These are phyloP conservation scores for Gymnogyps californianus DNA, from an alignment of 2,113 vertebrate species.

Conservation along the genomic window DNA sequence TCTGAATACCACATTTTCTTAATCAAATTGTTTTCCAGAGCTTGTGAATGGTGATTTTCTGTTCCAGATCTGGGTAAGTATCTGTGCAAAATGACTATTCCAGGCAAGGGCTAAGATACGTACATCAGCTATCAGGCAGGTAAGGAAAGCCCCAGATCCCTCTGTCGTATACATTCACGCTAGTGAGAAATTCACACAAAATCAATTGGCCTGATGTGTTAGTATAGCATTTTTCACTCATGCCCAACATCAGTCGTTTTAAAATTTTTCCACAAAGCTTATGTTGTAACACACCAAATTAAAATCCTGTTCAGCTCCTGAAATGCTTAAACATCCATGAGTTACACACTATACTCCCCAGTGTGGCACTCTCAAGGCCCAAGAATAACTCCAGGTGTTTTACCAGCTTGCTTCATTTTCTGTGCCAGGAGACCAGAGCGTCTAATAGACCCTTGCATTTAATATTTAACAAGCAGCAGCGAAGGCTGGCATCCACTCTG, in stretches of 20 bases:
- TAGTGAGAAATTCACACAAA: not conserved
- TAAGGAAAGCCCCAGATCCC: not conserved
- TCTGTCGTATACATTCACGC: not conserved
- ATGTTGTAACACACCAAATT: not conserved
- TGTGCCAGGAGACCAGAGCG: not conserved
- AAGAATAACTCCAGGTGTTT: constrained; percentile 47
- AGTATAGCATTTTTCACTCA: not conserved
- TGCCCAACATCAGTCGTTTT: not conserved
- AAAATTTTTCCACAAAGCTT: constrained; percentile 36
- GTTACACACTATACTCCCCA: not conserved
- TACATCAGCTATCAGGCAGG: not conserved
- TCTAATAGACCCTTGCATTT: not conserved
- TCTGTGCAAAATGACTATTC: not conserved
- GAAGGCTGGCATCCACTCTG: not conserved
- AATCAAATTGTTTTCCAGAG: not conserved
- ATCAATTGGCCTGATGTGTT: not conserved
- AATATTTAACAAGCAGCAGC: not conserved
- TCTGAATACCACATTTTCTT: not conserved
- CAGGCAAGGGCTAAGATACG: not conserved
- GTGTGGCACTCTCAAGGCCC: constrained; percentile 11
- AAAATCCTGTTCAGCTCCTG: constrained; percentile 11
- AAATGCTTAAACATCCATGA: constrained; percentile 44
- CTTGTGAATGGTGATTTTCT: not conserved
- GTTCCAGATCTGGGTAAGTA: not conserved
- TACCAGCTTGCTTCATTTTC: not conserved